These are phyloP conservation scores for Ornithorhynchus anatinus DNA, from an alignment of 2,113 vertebrate genomes.

Conservation along the genomic window DNA sequence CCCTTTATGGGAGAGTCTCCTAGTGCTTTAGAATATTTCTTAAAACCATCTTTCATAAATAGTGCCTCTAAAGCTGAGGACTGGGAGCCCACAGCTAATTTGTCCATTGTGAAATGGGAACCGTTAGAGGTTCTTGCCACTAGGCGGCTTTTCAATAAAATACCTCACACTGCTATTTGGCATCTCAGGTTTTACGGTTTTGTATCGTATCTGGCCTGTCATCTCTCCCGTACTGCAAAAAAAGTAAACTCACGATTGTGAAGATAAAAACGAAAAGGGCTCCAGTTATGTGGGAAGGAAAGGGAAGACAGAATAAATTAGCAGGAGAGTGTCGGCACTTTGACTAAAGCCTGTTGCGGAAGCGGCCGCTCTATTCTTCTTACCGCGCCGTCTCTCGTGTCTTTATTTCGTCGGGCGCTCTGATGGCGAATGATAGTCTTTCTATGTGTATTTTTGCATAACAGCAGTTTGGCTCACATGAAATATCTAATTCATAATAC, in stretches of 20 bases:
- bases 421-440: conserved; percentile 15
- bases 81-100: conserved; percentile 5
- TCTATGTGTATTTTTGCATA: conserved; percentile 42
- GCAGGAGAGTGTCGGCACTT: background rate
- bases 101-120: background rate
- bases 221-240: conserved; percentile 3
- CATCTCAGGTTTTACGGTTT: background rate
- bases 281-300: background rate
- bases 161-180: background rate
- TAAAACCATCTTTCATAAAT: background rate
- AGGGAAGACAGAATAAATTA: background rate
- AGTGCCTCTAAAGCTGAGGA: background rate
- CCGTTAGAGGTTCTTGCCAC: background rate
- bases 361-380: background rate
- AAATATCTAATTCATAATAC: conserved; percentile 47
- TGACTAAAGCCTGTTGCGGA: conserved; percentile 1
- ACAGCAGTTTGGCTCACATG: conserved; percentile 33
- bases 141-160: conserved; percentile 19
- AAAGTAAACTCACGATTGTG: background rate
- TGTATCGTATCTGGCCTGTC: background rate
- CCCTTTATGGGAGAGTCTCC: background rate
- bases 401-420: conserved; percentile 13
- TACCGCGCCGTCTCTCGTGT: background rate
- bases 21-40: conserved; percentile 16
- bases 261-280: background rate